Percentiles rank a stretch among this genome's conserved stretches.
Evolutionary conservation across 2,797 vertebrate species (phyloP).

Genomic region (Silurus lanzhouensis): DNA sequence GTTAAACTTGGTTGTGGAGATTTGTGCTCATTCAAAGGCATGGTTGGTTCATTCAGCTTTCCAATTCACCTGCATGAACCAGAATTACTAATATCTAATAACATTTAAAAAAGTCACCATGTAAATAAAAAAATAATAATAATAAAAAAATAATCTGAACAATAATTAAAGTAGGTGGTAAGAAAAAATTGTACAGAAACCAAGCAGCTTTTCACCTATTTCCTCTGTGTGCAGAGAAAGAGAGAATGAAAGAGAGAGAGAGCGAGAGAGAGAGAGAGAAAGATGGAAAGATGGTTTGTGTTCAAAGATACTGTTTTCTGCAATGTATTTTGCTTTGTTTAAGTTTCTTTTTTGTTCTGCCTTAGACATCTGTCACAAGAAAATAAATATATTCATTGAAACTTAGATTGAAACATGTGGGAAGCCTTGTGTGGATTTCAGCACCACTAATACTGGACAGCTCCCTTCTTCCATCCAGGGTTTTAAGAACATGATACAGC

Average conservation of each 20-base stretch:
- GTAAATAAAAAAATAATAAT: too few relatives aligned
- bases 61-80: too few relatives aligned
- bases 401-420: not conserved
- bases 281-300: not conserved
- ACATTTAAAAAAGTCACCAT: too few relatives aligned
- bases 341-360: not conserved
- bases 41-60: too few relatives aligned
- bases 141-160: too few relatives aligned
- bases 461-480: conserved; percentile 4
- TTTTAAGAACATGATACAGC: not conserved
- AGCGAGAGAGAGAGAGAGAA: not conserved
- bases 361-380: not conserved
- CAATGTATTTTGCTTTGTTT: not conserved
- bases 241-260: not conserved
- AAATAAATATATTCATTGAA: conserved; percentile 2
- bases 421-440: conserved; percentile 33
- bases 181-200: too few relatives aligned
- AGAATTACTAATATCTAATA: too few relatives aligned
- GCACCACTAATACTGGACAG: conserved; percentile 43
- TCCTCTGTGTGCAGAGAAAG: not conserved
- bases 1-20: too few relatives aligned
- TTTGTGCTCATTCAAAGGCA: too few relatives aligned
- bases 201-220: too few relatives aligned
- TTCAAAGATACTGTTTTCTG: not conserved
- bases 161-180: too few relatives aligned